Conservation (phyloP, 92 coral and sea anemone genomes). For the Epizoanthus fatuus region DNA sequence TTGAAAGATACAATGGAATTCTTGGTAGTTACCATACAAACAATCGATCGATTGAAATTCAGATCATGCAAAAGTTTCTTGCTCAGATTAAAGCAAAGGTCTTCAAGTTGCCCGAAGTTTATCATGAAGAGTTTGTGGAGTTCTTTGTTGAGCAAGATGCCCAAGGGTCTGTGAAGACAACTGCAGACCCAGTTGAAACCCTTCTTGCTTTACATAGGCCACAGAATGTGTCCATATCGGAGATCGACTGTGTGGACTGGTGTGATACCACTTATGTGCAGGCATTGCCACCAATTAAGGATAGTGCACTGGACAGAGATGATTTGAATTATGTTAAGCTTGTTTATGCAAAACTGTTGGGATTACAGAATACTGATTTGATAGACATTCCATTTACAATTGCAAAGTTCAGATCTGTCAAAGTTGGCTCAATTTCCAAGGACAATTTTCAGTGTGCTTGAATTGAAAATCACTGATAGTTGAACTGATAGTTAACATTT, state of each 20-base stretch:
- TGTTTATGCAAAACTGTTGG: slow-evolving; percentile 46
- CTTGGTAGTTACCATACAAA: slow-evolving; percentile 67
- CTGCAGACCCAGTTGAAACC: slow-evolving; percentile 42
- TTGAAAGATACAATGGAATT: slow-evolving; percentile 72
- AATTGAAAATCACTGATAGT: no score
- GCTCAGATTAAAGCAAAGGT: slow-evolving; percentile 49
- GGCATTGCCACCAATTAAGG: not conserved
- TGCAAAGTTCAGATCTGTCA: slow-evolving; percentile 48
- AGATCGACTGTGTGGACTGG: slow-evolving; percentile 59
- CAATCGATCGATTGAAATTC: slow-evolving; percentile 64
- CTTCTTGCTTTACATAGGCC: slow-evolving; percentile 30
- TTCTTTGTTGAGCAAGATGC: slow-evolving; percentile 21
- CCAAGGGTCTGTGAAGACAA: slow-evolving; percentile 57
- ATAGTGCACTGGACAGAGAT: no score
- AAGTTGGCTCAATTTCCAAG: slow-evolving; percentile 52
- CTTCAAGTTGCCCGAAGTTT: slow-evolving; percentile 48
- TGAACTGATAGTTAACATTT: no score
- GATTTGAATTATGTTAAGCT: slow-evolving; percentile 15
- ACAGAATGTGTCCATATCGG: slow-evolving; percentile 8
- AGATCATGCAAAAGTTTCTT: slow-evolving; percentile 70
- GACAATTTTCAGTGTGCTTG: no score
- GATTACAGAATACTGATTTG: slow-evolving; percentile 14
- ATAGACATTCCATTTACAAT: slow-evolving; percentile 58
- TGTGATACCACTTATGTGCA: not conserved
- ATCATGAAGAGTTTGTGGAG: slow-evolving; percentile 36